Evolutionary conservation across 2,113 vertebrate species (phyloP).

Genomic region (Delphinus delphis): DNA sequence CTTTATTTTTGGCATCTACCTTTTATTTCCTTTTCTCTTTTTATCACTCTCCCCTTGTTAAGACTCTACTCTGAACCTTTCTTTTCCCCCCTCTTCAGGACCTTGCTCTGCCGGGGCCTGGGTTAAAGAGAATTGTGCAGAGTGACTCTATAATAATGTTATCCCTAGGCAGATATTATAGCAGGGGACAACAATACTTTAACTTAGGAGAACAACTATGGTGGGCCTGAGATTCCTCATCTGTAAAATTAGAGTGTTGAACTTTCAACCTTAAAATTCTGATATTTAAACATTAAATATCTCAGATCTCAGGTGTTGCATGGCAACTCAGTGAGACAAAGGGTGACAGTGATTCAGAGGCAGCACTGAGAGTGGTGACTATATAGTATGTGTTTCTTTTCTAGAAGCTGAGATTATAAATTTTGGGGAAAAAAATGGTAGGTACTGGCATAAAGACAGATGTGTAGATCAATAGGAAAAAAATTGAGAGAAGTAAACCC

Average conservation of each 20-base stretch:
- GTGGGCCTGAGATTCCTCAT: neutral
- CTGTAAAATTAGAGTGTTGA: neutral
- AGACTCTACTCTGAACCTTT: neutral
- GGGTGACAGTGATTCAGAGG: neutral
- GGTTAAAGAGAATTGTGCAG: neutral
- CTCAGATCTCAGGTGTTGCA: neutral
- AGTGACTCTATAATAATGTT: neutral
- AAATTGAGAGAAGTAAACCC: neutral
- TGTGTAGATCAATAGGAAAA: neutral
- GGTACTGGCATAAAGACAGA: neutral
- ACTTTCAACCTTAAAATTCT: neutral
- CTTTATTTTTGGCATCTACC: neutral
- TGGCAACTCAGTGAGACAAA: neutral
- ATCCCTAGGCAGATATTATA: neutral
- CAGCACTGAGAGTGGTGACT: neutral
- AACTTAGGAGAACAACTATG: neutral
- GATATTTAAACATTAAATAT: neutral
- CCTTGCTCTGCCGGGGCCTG: neutral
- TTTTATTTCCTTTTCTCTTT: neutral
- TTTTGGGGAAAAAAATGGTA: neutral
- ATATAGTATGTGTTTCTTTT: neutral
- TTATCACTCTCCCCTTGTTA: neutral
- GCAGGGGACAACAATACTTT: neutral
- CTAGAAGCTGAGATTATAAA: neutral
- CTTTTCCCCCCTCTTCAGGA: neutral